A percentile compares a stretch with the other conserved stretches of the same genome.
Conservation (phyloP, 2,888 invertebrate species). For the Polyploca ridens region DNA sequence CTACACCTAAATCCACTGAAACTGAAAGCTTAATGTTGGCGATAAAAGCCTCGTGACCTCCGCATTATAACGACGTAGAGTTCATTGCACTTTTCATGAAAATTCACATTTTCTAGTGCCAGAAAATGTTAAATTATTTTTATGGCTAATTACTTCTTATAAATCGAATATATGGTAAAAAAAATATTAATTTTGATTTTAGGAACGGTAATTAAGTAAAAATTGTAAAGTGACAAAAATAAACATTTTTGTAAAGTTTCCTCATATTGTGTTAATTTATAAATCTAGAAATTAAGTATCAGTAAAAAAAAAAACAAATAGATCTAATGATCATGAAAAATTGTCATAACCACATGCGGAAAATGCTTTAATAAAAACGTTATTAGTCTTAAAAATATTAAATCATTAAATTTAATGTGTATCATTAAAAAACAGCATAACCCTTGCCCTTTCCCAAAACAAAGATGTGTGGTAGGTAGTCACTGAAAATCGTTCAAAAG, state of each 20-base stretch:
- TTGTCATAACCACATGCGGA: no score
- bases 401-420: not conserved
- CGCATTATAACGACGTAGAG: constrained; percentile 51
- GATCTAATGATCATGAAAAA: no score
- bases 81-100: constrained; percentile 57
- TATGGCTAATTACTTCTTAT: no score
- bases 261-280: no score
- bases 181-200: no score
- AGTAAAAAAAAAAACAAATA: no score
- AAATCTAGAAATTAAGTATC: no score
- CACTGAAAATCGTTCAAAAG: constrained; percentile 33
- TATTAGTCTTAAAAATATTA: not conserved
- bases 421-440: constrained; percentile 7
- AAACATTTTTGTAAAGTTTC: no score
- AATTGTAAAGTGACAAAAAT: no score
- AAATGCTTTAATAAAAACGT: no score
- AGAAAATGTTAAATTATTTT: constrained; percentile 12
- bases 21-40: constrained; percentile 39
- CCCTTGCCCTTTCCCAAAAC: constrained; percentile 47
- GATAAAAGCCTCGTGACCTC: constrained; percentile 25
- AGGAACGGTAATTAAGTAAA: no score
- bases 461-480: constrained; percentile 34
- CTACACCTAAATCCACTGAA: constrained; percentile 17
- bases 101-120: constrained; percentile 37
- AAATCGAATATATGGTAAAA: no score